Evolutionary conservation across 1,140 invertebrate species (phyloP).

Genomic region (Ostrea edulis): DNA sequence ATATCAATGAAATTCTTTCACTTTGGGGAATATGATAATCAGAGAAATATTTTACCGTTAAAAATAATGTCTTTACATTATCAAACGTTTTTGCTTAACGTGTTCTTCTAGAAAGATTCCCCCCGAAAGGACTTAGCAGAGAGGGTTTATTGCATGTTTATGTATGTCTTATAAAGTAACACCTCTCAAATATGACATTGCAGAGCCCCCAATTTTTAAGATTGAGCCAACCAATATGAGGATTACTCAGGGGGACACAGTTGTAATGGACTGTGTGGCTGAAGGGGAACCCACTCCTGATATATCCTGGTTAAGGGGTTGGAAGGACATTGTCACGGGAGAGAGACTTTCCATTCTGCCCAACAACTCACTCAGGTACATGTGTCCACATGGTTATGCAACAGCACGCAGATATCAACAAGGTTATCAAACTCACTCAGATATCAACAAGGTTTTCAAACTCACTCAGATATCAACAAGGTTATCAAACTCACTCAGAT

Average conservation of each 20-base stretch:
- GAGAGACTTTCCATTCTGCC: slow-evolving; percentile 76
- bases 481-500: no score
- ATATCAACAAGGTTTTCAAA: no score
- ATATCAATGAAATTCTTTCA: neutral
- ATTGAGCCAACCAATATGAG: slow-evolving; percentile 74
- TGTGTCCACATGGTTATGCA: no score
- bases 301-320: slow-evolving; percentile 79
- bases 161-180: neutral
- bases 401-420: no score
- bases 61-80: no score
- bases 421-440: no score
- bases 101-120: no score
- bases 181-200: slow-evolving; percentile 20
- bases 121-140: neutral
- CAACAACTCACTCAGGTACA: slow-evolving; percentile 79
- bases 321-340: slow-evolving; percentile 59
- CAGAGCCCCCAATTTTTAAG: slow-evolving; percentile 76
- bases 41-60: no score
- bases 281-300: slow-evolving; percentile 79
- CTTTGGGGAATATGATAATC: no score
- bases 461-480: no score
- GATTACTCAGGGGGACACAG: slow-evolving; percentile 73
- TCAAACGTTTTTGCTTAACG: no score
- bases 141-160: neutral
- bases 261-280: slow-evolving; percentile 79